Conservation (phyloP, 2,113 vertebrate species). For the Salvelinus sp. region DNA sequence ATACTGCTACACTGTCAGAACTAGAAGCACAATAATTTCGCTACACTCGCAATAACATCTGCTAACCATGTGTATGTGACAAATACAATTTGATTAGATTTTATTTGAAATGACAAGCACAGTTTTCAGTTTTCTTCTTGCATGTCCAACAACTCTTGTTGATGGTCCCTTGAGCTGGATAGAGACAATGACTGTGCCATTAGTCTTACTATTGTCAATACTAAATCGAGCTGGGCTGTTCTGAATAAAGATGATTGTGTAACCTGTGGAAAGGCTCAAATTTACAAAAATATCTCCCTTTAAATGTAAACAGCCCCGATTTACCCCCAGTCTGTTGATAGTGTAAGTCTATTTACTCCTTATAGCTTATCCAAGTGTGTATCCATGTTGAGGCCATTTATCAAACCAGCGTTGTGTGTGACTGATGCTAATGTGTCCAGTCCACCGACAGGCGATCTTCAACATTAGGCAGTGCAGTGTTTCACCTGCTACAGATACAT, state of each 20-base stretch:
- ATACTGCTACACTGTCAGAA: too few species aligned
- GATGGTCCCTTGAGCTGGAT: too few species aligned
- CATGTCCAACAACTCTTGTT: too few species aligned
- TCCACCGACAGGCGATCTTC: not conserved
- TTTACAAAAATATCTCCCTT: not conserved
- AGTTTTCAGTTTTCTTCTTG: too few species aligned
- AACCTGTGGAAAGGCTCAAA: not conserved
- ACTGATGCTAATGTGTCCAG: not conserved
- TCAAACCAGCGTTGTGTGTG: not conserved
- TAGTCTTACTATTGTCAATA: too few species aligned
- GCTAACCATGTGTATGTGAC: too few species aligned
- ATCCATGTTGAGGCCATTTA: not conserved
- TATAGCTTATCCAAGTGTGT: not conserved
- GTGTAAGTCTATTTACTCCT: not conserved
- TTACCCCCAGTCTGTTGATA: not conserved
- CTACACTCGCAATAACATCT: too few species aligned
- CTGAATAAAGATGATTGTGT: not conserved
- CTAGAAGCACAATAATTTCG: too few species aligned
- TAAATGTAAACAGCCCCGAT: not conserved
- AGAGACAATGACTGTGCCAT: too few species aligned
- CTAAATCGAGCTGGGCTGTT: too few species aligned
- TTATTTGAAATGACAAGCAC: too few species aligned
- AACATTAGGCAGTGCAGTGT: not conserved
- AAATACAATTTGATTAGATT: too few species aligned
- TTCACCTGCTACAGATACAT: not conserved